phyloP scores from a whole-genome alignment of 2,113 vertebrate genomes.

The Erythrocercus mccallii region DNA sequence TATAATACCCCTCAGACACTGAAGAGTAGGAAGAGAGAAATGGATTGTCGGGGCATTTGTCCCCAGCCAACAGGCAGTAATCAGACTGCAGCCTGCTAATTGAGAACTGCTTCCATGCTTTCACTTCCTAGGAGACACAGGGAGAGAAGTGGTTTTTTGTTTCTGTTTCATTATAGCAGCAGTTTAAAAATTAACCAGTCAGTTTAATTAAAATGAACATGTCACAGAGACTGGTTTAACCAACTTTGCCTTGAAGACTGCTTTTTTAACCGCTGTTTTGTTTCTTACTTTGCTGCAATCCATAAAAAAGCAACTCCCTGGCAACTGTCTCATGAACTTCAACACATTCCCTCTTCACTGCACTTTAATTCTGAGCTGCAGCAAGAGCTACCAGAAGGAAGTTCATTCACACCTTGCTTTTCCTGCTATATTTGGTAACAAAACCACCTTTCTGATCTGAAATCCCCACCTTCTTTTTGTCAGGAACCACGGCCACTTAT shows the following conservation, averaged over 20 bases:
- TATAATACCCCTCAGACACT: background rate
- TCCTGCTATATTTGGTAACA: background rate
- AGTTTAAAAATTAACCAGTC: background rate
- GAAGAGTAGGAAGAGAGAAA: background rate
- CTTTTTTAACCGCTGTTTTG: background rate
- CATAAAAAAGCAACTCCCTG: background rate
- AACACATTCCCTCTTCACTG: background rate
- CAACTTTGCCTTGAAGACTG: background rate
- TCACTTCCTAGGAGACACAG: background rate
- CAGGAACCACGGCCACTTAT: background rate
- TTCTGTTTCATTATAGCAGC: background rate
- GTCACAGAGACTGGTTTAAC: background rate
- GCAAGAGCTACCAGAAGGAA: constrained; percentile 1
- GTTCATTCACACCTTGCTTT: constrained; percentile 1
- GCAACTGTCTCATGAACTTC: background rate
- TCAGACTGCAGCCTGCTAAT: background rate
- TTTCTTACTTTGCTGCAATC: background rate
- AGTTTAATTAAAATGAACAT: background rate
- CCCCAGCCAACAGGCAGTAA: background rate
- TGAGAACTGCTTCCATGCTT: background rate
- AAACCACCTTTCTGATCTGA: background rate
- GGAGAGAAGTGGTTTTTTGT: background rate
- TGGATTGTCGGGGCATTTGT: background rate
- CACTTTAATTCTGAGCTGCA: background rate
- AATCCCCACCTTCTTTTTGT: background rate